Percentiles rank a stretch among this genome's conserved stretches.
These are phyloP conservation scores for Rotaria magnacalcarata DNA, from an alignment of 2,888 invertebrate species.

Conservation along the genomic window DNA sequence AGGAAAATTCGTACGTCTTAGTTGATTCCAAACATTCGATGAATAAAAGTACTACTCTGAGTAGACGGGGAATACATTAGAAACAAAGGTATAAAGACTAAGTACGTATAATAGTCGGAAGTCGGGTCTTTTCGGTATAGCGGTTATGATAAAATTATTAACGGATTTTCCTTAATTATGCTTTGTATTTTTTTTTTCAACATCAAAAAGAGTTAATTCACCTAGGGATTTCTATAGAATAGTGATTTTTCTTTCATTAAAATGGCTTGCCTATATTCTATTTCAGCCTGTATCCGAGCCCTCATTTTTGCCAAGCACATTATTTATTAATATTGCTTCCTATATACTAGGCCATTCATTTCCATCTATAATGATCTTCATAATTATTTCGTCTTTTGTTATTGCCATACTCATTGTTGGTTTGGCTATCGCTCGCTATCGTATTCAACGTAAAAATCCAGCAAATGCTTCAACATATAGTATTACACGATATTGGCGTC, in stretches of 20 bases:
- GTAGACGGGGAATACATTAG: neutral
- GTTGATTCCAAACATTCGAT: no score
- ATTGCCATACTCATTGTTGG: neutral
- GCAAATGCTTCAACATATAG: neutral
- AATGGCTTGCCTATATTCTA: no score
- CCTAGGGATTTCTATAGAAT: neutral
- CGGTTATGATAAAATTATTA: neutral
- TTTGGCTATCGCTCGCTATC: neutral
- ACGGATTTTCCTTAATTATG: neutral
- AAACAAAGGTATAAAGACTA: neutral
- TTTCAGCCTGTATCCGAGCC: no score
- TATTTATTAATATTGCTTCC: neutral
- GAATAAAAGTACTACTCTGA: no score
- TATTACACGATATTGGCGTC: neutral
- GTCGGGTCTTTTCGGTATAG: no score
- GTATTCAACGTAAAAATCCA: neutral
- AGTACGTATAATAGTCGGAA: neutral
- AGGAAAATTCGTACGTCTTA: no score
- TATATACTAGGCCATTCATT: neutral
- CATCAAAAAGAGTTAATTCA: neutral
- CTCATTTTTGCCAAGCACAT: neutral
- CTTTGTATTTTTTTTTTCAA: neutral
- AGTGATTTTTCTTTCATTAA: no score
- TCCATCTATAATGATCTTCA: neutral
- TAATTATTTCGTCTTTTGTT: neutral